These are phyloP conservation scores for Artemia sinica DNA, from an alignment of 2,888 invertebrate genomes.

Conservation along the genomic window DNA sequence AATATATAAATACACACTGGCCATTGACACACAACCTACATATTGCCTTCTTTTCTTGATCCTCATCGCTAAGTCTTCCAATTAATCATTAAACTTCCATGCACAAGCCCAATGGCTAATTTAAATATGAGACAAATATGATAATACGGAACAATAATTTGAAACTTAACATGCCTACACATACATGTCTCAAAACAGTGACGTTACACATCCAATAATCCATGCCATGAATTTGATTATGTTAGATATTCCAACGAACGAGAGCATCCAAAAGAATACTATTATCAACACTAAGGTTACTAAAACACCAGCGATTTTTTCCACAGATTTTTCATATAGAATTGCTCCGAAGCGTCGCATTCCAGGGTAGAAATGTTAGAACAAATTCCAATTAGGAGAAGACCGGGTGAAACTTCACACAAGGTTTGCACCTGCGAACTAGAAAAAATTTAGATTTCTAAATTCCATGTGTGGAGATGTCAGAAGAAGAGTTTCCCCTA, in stretches of 20 bases:
- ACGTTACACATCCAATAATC: neutral
- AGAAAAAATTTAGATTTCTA: neutral
- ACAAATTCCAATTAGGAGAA: neutral
- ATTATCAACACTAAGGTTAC: slow-evolving; percentile 5
- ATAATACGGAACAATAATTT: too few relatives aligned
- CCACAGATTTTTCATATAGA: neutral
- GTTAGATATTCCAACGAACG: slow-evolving; percentile 8
- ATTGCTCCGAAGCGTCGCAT: neutral
- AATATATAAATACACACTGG: too few relatives aligned
- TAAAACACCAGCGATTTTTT: neutral
- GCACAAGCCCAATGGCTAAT: too few relatives aligned
- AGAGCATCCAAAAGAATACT: neutral
- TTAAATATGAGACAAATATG: too few relatives aligned
- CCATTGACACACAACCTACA: too few relatives aligned
- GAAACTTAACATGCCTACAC: too few relatives aligned
- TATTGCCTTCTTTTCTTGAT: too few relatives aligned
- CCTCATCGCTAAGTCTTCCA: too few relatives aligned
- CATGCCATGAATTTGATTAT: slow-evolving; percentile 1
- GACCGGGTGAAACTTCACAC: neutral
- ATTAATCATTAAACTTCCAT: too few relatives aligned
- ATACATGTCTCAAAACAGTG: neutral
- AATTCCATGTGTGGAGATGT: neutral
- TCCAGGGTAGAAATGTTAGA: neutral
- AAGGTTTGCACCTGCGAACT: slow-evolving; percentile 8
- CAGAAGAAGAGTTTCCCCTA: too few relatives aligned